Evolutionary conservation across 1,140 invertebrate species (phyloP).

Genomic region (Cydia splendana): DNA sequence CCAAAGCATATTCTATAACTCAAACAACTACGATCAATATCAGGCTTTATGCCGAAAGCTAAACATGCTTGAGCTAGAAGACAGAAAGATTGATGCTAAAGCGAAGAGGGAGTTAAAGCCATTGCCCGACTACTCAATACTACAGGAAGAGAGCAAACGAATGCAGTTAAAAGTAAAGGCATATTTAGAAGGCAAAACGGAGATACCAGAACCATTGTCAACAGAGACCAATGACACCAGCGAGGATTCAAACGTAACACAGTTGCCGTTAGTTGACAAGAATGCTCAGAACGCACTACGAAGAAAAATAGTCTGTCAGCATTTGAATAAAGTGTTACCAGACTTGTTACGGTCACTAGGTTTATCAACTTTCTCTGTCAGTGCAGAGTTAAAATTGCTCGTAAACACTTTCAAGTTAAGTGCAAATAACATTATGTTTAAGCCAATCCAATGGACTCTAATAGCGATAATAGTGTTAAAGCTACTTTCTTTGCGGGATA

Average conservation of each 20-base stretch:
- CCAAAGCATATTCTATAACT: conserved; percentile 67
- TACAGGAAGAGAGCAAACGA: conserved; percentile 81
- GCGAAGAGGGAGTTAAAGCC: conserved; percentile 75
- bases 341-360: conserved; percentile 70
- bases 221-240: conserved; percentile 53
- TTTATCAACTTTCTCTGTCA: conserved; percentile 60
- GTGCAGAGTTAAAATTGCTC: conserved; percentile 75
- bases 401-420: conserved; percentile 81
- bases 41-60: conserved; percentile 80
- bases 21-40: conserved; percentile 77
- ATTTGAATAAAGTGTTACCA: conserved; percentile 79
- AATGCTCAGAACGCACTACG: conserved; percentile 81
- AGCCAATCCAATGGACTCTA: conserved; percentile 80
- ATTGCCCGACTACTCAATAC: conserved; percentile 79
- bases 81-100: conserved; percentile 74
- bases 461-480: conserved; percentile 79
- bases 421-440: conserved; percentile 82
- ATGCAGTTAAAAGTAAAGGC: conserved; percentile 81
- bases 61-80: conserved; percentile 80
- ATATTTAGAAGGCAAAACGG: conserved; percentile 74
- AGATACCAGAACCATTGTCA: conserved; percentile 56
- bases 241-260: conserved; percentile 49
- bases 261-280: conserved; percentile 80
- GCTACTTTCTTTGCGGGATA: conserved; percentile 74
- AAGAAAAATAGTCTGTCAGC: conserved; percentile 80